A percentile compares a stretch with the other conserved stretches of the same genome.
phyloP scores from a whole-genome alignment of 2,113 vertebrate genomes.

The Hystrix cristata region DNA sequence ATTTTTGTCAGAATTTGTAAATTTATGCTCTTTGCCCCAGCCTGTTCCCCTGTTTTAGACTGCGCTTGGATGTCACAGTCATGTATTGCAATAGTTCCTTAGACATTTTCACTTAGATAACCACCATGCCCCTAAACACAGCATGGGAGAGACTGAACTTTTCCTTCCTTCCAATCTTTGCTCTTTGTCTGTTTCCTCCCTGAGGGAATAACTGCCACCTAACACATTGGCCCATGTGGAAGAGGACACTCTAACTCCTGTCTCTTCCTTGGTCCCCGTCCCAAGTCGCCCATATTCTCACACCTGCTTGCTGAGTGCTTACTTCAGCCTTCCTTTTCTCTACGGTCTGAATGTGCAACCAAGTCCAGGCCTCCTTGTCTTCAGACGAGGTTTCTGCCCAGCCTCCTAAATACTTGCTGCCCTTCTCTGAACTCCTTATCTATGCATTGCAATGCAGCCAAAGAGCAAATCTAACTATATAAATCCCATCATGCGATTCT shows the following conservation, averaged over 20 bases:
- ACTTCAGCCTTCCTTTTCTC: not conserved
- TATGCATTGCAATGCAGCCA: not conserved
- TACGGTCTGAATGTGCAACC: not conserved
- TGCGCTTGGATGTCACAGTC: not conserved
- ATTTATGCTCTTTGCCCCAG: not conserved
- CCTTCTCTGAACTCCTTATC: not conserved
- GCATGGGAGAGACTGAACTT: not conserved
- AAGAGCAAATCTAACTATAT: not conserved
- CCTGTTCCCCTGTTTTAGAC: not conserved
- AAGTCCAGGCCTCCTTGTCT: not conserved
- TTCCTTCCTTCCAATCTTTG: not conserved
- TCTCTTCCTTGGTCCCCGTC: not conserved
- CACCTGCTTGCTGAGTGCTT: not conserved
- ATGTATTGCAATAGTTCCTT: not conserved
- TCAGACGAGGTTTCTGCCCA: not conserved
- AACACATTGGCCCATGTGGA: accelerated
- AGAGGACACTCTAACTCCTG: not conserved
- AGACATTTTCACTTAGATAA: not conserved
- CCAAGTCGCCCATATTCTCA: not conserved
- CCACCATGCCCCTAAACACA: not conserved
- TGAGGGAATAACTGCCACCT: not conserved
- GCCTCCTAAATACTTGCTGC: not conserved
- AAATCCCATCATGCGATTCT: not conserved
- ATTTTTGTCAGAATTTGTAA: not conserved
- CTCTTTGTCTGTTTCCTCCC: not conserved